Base-by-base conservation (phyloP, 2,797 vertebrate genomes). In the Gobio occitaniae region DNA sequence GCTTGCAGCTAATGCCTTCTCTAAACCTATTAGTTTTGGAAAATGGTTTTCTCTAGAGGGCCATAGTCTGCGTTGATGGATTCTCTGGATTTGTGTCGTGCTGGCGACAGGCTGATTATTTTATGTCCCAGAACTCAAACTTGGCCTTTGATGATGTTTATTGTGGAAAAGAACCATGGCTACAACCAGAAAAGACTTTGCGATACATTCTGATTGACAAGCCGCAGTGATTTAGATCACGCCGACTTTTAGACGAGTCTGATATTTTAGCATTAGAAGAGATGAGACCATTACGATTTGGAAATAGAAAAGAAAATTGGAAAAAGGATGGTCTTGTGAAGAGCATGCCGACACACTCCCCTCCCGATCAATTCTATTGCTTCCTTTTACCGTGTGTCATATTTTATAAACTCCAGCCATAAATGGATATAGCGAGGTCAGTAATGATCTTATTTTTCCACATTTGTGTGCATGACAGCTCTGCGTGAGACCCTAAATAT, bases 11-110 rank as follows among this genome's bases (percentile, higher is more conserved):
- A 90, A 91, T 90, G 91, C 89, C 71, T 89, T 87, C 90, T 89
- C 89, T 90, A 89, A 92, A 91, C 89, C 89, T 89, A 93, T 94
- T 90, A 91, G 88, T 81, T 88, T 65, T 86, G 76, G 85, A 90
- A 90, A 92, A 93, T 92, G 90, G 87, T 89, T 91, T 92, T 86
- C 83, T 87, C 69, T 48, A 74, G 74, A 86, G 78, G 84, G 50
- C 74, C 32, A 69, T 74, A 82, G 41, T 61, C 56, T 80, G 48
- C 48, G 63, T 83, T 85, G 85, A 89, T 78, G 83, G 66, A 68
- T 84, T 87, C 78, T 86, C 76, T 78, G 84, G 68, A 82, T 82
- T 84, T 82, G 76, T 88, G 76, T 81, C 79, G 66, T 32, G 71
- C 36, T 47, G 69, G 80, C 72, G 68, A 65, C 77, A 72, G 80